A percentile compares a stretch with the other conserved stretches of the same genome.
phyloP scores from a whole-genome alignment of 2,888 invertebrate species.

The Coleophora deauratella region DNA sequence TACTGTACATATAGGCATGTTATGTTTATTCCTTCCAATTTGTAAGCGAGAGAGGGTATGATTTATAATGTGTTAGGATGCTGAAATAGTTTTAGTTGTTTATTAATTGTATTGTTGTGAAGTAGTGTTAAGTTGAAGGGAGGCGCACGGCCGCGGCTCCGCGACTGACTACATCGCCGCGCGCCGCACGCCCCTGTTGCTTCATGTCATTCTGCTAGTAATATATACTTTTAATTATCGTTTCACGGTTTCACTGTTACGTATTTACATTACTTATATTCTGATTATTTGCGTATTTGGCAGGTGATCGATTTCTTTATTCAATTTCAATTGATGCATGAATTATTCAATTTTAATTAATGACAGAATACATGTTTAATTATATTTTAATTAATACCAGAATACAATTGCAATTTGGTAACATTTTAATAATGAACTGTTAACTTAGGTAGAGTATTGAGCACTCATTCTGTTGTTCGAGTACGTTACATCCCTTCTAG shows the following conservation, averaged over 20 bases:
- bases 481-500: constrained; percentile 35
- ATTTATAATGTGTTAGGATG: constrained; percentile 56
- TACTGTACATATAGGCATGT: constrained; percentile 61
- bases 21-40: constrained; percentile 60
- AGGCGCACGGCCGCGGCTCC: constrained; percentile 52
- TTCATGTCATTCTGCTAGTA: constrained; percentile 56
- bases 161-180: constrained; percentile 68
- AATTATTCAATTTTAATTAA: constrained; percentile 29
- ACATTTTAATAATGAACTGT: constrained; percentile 21
- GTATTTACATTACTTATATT: constrained; percentile 52
- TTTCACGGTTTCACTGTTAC: constrained; percentile 60
- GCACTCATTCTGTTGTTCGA: constrained; percentile 37
- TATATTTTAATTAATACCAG: constrained; percentile 19
- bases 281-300: constrained; percentile 59
- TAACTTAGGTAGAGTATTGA: constrained; percentile 15
- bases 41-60: constrained; percentile 52
- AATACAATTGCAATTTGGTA: constrained; percentile 30
- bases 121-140: constrained; percentile 61
- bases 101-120: constrained; percentile 64
- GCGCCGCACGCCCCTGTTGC: constrained; percentile 45
- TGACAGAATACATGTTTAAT: constrained; percentile 6
- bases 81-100: constrained; percentile 70
- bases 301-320: constrained; percentile 51
- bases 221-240: constrained; percentile 52
- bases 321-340: constrained; percentile 40